Percentiles rank a stretch among this genome's conserved stretches.
Conservation (phyloP, 2,113 vertebrate genomes). For the Pantherophis guttatus region DNA sequence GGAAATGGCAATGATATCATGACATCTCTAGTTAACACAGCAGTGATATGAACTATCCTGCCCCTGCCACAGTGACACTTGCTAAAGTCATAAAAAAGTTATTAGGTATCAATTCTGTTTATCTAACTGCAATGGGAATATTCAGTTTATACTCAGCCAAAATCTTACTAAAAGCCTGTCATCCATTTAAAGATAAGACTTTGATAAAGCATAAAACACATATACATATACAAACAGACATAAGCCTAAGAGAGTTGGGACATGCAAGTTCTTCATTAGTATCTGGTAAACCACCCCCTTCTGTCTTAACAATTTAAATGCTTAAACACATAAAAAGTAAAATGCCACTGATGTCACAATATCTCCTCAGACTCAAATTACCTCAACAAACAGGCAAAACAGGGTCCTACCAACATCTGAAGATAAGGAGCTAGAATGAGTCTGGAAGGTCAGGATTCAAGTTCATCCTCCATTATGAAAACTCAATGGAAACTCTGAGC, state of each 20-base stretch:
- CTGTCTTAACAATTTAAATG: constrained; percentile 49
- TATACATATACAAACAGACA: background rate
- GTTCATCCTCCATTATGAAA: background rate
- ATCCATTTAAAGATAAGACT: background rate
- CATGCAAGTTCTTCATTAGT: background rate
- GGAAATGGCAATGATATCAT: background rate
- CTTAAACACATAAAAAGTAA: constrained; percentile 51
- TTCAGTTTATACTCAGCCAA: background rate
- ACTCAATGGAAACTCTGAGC: background rate
- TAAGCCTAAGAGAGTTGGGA: background rate
- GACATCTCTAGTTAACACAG: background rate
- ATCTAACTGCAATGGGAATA: background rate
- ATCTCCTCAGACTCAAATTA: constrained; percentile 45
- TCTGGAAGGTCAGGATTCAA: background rate
- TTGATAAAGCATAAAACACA: constrained; percentile 3
- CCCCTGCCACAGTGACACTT: background rate
- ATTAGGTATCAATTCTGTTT: background rate
- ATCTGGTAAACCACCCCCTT: background rate
- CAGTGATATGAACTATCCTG: background rate
- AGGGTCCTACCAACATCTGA: background rate
- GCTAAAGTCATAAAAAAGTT: background rate
- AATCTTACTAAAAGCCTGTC: background rate
- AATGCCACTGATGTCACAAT: constrained; percentile 59
- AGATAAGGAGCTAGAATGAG: background rate
- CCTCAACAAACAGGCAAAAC: constrained; percentile 28